Percentiles rank a stretch among this genome's conserved stretches.
Evolutionary conservation across 1,140 invertebrate species (phyloP).

Genomic region (Papilio dardanus): DNA sequence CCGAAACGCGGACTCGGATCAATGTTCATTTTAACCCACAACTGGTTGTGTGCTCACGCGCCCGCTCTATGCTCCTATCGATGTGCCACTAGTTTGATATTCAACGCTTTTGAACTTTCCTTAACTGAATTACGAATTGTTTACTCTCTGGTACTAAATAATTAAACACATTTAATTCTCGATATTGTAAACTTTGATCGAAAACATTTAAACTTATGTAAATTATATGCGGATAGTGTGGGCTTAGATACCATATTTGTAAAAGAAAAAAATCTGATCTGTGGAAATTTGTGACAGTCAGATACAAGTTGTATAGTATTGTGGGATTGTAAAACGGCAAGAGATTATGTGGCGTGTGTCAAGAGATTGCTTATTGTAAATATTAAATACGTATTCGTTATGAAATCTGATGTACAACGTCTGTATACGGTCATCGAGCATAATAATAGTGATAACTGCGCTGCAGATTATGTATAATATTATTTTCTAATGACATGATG

Average conservation of each 20-base stretch:
- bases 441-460: constrained; percentile 55
- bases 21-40: constrained; percentile 44
- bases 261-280: constrained; percentile 14
- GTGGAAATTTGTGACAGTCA: not conserved
- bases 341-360: not conserved
- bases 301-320: not conserved
- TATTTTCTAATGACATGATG: constrained; percentile 56
- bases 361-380: constrained; percentile 57
- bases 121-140: not conserved
- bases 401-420: constrained; percentile 80
- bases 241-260: constrained; percentile 18
- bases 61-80: constrained; percentile 24
- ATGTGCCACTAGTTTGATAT: constrained; percentile 39
- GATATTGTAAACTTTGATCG: not conserved
- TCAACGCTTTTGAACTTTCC: constrained; percentile 23
- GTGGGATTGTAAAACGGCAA: not conserved
- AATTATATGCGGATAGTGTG: constrained; percentile 11
- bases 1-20: constrained; percentile 66
- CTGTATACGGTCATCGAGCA: constrained; percentile 75
- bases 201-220: not conserved
- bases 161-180: not conserved
- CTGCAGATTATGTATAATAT: constrained; percentile 48
- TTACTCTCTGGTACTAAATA: not conserved
- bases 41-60: constrained; percentile 24
- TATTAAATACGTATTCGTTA: constrained; percentile 67